Conservation (phyloP, 2,888 invertebrate species). For the Dolichopus griseipennis region DNA sequence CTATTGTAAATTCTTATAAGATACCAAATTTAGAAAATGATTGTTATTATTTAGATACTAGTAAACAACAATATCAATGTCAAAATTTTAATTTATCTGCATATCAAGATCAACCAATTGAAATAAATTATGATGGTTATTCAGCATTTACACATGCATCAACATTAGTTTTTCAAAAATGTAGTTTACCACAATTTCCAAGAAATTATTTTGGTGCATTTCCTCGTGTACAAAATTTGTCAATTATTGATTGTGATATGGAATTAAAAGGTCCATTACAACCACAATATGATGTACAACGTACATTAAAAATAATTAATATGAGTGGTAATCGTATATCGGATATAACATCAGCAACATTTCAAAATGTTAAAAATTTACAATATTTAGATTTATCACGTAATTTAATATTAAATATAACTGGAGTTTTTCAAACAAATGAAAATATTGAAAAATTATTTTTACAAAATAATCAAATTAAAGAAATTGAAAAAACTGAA, state of each 20-base stretch:
- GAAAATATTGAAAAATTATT: neutral
- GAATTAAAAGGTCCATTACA: neutral
- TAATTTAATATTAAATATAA: neutral
- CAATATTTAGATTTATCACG: slow-evolving; percentile 7
- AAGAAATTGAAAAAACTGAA: neutral
- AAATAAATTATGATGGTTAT: slow-evolving; percentile 10
- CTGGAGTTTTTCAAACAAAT: neutral
- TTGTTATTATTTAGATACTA: slow-evolving; percentile 7
- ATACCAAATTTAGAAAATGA: slow-evolving; percentile 7
- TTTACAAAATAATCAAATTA: slow-evolving; percentile 2
- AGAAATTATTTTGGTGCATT: slow-evolving; percentile 11
- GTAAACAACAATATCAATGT: neutral
- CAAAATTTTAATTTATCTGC: neutral
- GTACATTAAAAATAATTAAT: neutral
- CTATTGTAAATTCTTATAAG: slow-evolving; percentile 8
- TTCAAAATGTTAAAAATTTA: slow-evolving; percentile 2
- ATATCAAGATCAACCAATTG: neutral
- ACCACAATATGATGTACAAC: neutral
- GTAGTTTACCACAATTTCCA: neutral
- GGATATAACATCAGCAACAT: neutral
- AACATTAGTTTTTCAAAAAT: slow-evolving; percentile 7
- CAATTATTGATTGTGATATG: slow-evolving; percentile 2
- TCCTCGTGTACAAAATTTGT: neutral
- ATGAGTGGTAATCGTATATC: neutral
- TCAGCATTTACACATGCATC: slow-evolving; percentile 7